These are phyloP conservation scores for Isotomurus palustris DNA, from an alignment of 2,888 invertebrate genomes.

Conservation along the genomic window DNA sequence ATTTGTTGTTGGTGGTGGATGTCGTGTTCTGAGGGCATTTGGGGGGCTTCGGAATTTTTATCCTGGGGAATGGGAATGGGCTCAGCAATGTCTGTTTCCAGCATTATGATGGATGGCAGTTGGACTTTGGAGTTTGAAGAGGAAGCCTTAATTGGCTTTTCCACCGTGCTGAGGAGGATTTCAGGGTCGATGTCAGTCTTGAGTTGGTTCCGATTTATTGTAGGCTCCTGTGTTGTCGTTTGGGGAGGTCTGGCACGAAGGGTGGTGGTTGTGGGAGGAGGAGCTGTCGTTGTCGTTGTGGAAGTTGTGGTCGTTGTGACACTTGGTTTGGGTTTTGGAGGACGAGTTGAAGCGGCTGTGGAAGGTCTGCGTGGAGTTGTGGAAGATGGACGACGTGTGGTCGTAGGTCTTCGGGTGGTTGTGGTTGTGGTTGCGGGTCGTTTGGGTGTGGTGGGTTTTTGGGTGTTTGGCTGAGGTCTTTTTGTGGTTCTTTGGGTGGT, in stretches of 20 bases:
- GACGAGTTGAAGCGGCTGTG: too few relatives aligned
- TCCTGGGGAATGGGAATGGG: too few relatives aligned
- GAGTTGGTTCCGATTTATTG: slow-evolving; percentile 10
- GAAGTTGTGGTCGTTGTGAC: slow-evolving; percentile 4
- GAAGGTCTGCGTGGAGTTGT: neutral
- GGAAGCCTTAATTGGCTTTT: neutral
- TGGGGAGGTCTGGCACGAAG: slow-evolving; percentile 23
- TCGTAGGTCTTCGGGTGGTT: slow-evolving; percentile 7
- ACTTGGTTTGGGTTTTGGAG: neutral
- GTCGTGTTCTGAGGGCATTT: too few relatives aligned
- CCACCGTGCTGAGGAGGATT: neutral
- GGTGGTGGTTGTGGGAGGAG: slow-evolving; percentile 13
- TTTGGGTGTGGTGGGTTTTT: slow-evolving; percentile 6
- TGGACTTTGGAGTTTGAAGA: neutral
- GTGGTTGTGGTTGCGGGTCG: slow-evolving; percentile 13
- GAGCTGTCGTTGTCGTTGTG: slow-evolving; percentile 9
- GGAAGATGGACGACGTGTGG: slow-evolving; percentile 3
- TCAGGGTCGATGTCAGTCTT: slow-evolving; percentile 21
- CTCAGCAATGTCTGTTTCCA: too few relatives aligned
- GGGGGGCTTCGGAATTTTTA: too few relatives aligned
- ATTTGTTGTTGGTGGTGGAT: too few relatives aligned
- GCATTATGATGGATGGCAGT: too few relatives aligned
- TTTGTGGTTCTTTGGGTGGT: slow-evolving; percentile 3
- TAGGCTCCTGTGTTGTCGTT: slow-evolving; percentile 19
- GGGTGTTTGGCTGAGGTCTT: slow-evolving; percentile 4